A percentile compares a stretch with the other conserved stretches of the same genome.
These are phyloP conservation scores for Leptopterna dolabrata DNA, from an alignment of 2,888 invertebrate species.

Conservation along the genomic window DNA sequence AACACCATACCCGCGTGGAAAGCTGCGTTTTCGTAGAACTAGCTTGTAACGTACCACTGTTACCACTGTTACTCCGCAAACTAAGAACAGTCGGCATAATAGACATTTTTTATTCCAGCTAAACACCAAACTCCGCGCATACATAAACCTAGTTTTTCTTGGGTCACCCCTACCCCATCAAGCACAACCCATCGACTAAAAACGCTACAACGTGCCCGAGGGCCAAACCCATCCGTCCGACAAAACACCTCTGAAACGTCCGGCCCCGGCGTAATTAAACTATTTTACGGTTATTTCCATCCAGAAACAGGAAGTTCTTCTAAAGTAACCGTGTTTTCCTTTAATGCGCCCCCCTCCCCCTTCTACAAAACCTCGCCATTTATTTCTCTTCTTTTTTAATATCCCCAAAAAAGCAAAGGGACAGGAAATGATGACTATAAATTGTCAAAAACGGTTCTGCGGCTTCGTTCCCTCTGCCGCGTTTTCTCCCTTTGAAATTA, in stretches of 20 bases:
- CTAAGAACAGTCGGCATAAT: not conserved
- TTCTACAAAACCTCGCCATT: not conserved
- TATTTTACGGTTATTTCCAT: not conserved
- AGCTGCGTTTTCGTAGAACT: not conserved
- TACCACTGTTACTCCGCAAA: not conserved
- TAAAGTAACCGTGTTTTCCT: not conserved
- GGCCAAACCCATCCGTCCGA: not conserved
- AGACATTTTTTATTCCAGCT: not conserved
- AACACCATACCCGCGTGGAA: not conserved
- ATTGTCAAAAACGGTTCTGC: constrained; percentile 17
- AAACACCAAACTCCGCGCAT: not conserved
- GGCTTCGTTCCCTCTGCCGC: not conserved
- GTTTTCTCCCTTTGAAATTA: not conserved
- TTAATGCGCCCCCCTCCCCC: not conserved
- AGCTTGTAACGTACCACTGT: not conserved
- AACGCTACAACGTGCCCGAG: not conserved
- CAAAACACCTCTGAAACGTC: not conserved
- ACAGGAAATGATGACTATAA: constrained; percentile 48
- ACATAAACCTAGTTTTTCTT: not conserved
- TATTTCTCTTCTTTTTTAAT: constrained; percentile 9
- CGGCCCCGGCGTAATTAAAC: not conserved
- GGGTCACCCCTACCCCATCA: not conserved
- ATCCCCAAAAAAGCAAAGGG: not conserved
- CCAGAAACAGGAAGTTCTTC: not conserved
- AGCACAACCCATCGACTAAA: not conserved